Evolutionary conservation across 1,140 invertebrate genomes (phyloP), one percentile per base, ranked within the genome.

Genomic region (Papilio xuthus): DNA sequence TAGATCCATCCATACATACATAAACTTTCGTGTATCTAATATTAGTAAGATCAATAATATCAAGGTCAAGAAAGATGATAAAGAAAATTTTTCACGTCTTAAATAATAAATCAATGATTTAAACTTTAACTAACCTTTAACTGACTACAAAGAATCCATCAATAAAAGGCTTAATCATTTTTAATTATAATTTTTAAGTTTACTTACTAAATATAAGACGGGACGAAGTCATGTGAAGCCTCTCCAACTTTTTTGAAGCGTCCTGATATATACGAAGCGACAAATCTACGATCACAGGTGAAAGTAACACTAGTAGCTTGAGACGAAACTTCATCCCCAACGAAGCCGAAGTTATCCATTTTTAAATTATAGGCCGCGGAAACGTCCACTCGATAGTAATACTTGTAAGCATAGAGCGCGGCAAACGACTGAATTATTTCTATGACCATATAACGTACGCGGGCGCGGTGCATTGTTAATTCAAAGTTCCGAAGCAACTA

Each of bases 291-390:
- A 8, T 67, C 60, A 13, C 60, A 67, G 26, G 26, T 32, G 26
- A 67, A 67, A 7, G 60, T 28, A 7, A 67, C 23, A 28, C 10
- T 67, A 10, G 60, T 67, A 15, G 4, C 60, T 13, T 67, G 10
- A 13, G 60, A 18, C 4, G 23, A 53, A 12, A 75, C 79, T 71
- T 87, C 85, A 37, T 85, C 87, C 2, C 80, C 44, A 9, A 81
- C 81, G 63, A 87, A 88, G 32, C 83, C 85, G 2, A 85, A 80
- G 67, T 88, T 88, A 42, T 88, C 85, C 87, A 88, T 88, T 78
- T 74, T 81, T 37, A 37, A 1, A 37, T 37, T 53, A 18, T 60
- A 44, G 4, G 1, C 15, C 32, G 18, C 69, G 26, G 69, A 44
- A 60, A 37, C 42, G 42, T 73, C 23, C 71, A 53, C 20, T 4